These are phyloP conservation scores for Hemitrygon akajei DNA, from an alignment of 2,797 vertebrate genomes.

Conservation along the genomic window DNA sequence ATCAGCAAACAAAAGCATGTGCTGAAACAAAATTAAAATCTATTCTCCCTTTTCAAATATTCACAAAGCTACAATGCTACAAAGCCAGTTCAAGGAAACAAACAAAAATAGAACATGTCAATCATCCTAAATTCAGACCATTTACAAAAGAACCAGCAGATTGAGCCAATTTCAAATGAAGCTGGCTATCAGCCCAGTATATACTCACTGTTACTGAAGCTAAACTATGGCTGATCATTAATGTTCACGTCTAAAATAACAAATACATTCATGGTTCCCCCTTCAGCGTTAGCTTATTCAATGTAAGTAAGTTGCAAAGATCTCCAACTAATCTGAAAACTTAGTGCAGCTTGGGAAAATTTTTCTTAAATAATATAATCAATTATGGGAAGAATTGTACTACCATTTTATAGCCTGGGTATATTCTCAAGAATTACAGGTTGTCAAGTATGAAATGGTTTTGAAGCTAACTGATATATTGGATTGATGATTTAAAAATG, in stretches of 20 bases:
- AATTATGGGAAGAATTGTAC: not conserved
- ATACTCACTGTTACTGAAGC: not conserved
- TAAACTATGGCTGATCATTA: not conserved
- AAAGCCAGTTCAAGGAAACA: conserved; percentile 23
- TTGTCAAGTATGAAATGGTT: not conserved
- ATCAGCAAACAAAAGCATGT: not conserved
- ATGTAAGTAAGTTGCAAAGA: not conserved
- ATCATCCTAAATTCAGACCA: not conserved
- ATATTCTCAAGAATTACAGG: not conserved
- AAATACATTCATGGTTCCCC: not conserved
- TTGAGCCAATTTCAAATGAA: not conserved
- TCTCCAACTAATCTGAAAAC: not conserved
- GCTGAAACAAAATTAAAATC: not conserved
- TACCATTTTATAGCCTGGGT: not conserved
- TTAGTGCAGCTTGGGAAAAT: not conserved
- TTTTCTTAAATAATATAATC: not conserved
- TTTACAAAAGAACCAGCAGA: conserved; percentile 2
- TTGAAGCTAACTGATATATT: not conserved
- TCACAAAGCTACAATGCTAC: not conserved
- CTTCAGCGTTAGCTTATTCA: not conserved
- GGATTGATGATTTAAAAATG: not conserved
- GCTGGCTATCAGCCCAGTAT: conserved; percentile 11
- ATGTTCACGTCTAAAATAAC: not conserved
- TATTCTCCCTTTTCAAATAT: not conserved
- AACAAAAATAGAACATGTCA: not conserved